phyloP scores from a whole-genome alignment of 2,797 vertebrate genomes.

The Garrulus glandarius region DNA sequence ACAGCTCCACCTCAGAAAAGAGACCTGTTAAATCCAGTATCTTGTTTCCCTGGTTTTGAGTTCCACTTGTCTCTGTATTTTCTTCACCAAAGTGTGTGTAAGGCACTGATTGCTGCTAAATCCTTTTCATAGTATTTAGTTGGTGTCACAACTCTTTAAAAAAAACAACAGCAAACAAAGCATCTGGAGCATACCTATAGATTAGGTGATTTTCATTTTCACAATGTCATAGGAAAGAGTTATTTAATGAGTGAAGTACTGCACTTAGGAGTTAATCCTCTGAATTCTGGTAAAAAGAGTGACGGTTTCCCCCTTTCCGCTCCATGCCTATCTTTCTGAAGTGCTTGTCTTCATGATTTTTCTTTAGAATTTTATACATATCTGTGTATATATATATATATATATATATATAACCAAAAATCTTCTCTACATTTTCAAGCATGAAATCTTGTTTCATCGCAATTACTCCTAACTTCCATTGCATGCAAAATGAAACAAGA shows the following conservation, averaged over 20 bases:
- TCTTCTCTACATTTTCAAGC: background rate
- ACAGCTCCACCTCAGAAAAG: background rate
- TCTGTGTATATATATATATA: fast-evolving
- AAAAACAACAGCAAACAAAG: background rate
- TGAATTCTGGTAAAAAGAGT: background rate
- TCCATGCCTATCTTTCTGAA: background rate
- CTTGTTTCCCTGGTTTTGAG: background rate
- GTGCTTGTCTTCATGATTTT: background rate
- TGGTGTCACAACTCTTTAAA: background rate
- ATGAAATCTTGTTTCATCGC: background rate
- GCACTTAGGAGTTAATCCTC: background rate
- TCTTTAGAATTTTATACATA: background rate
- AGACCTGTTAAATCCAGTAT: background rate
- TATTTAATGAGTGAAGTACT: background rate
- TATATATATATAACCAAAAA: background rate
- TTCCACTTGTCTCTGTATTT: background rate
- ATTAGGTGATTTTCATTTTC: background rate
- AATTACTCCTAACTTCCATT: background rate
- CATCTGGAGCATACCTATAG: background rate
- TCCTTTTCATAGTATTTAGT: background rate
- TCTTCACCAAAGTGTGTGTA: background rate
- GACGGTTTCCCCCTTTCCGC: background rate
- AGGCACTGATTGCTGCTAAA: background rate
- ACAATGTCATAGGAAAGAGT: background rate
- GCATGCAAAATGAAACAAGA: background rate